Evolutionary conservation across 2,888 invertebrate genomes (phyloP), one percentile per base, ranked within the genome.

Genomic region (Caenorhabditis sp.): DNA sequence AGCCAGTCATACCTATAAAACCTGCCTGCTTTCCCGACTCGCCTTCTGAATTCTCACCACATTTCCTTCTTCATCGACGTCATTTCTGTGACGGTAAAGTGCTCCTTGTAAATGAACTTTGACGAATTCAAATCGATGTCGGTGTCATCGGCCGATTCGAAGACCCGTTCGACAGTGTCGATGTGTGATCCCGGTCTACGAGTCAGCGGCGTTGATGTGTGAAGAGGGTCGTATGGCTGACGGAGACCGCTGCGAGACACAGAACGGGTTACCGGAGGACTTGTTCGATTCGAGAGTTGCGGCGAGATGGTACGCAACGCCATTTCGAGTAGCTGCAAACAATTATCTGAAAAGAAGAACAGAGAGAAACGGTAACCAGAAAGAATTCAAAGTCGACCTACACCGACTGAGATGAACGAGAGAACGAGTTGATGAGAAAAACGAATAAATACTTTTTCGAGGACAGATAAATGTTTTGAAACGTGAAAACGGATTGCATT

Each of bases 261-360:
- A 3, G 74, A 66, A 43, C 74, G 58, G 11, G 74, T 74, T 7
- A 68, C 17, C 9, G 66, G 66, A 9, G 74, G 74, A 41, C 66
- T 74, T 0, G 46, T 1, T 3, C 66, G 53, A 56, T 53, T 46
- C 11, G 74, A 62, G 13, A 56, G 9, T n/a, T 24, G 20, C 24
- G 63, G 74, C 11, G 74, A 62, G 22, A 46, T 7, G 2, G 65
- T 39, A n/a, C 66, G 59, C 15, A 66, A 32, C 0, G 66, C 66
- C 74, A 74, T 74, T 41, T 32, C 37, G 24, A 41, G 39, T 56
- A 20, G 13, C 32, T 53, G 22, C 17, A 65, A 27, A 39, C n/a
- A 46, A 13, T 53, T 13, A 37, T 20, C 45, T 46, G 46, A 30
- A 7, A 9, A 1, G 13, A n/a, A 32, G 15, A n/a, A 15, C 15